A percentile compares a stretch with the other conserved stretches of the same genome.
Evolutionary conservation across 2,888 invertebrate genomes (phyloP).

Genomic region (Ornithoptera alexandrae): DNA sequence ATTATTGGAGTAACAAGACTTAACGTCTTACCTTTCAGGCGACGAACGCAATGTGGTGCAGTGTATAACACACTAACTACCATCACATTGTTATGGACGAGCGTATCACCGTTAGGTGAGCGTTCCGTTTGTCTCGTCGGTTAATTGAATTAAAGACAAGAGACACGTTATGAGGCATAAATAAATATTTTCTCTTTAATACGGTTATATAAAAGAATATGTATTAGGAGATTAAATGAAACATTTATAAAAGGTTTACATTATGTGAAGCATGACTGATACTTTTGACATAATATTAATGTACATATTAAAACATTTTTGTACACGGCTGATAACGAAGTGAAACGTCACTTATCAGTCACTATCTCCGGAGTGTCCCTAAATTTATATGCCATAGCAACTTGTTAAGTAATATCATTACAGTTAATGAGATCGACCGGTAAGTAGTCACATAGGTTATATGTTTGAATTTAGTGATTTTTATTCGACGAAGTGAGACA

Average conservation of each 20-base stretch:
- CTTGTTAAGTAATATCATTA: not conserved
- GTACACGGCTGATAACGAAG: not conserved
- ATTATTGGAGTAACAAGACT: too few species aligned
- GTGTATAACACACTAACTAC: too few species aligned
- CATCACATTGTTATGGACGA: too few species aligned
- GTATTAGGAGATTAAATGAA: not conserved
- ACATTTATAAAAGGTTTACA: not conserved
- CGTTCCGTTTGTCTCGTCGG: too few species aligned
- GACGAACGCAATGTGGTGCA: too few species aligned
- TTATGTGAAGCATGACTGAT: too few species aligned
- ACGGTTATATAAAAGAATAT: not conserved
- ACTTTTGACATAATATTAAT: not conserved
- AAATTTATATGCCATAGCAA: not conserved
- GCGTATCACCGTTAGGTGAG: too few species aligned
- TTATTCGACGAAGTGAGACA: not conserved
- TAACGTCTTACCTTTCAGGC: too few species aligned
- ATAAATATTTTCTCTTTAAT: not conserved
- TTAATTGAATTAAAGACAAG: not conserved
- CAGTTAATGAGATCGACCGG: not conserved
- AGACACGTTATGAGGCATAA: not conserved
- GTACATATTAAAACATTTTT: not conserved
- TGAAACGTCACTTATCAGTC: not conserved
- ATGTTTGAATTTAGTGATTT: not conserved
- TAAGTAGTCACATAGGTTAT: not conserved
- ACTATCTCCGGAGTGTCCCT: not conserved